Base-by-base conservation (phyloP, 2,113 vertebrate genomes). In the Symphodus melops region DNA sequence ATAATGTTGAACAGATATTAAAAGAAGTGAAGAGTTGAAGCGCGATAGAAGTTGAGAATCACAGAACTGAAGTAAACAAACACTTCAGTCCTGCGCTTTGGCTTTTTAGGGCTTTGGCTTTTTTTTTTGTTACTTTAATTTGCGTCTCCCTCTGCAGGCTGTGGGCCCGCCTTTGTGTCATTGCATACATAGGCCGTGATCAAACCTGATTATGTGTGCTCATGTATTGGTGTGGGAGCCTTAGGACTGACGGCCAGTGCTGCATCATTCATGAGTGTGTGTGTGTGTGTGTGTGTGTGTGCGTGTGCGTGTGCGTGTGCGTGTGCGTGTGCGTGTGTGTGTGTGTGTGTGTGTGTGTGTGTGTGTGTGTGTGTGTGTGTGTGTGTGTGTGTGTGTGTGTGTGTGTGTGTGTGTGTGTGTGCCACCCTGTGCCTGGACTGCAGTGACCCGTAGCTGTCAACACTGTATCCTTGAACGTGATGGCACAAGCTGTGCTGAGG, bases 221-320 rank as follows among this genome's bases (percentile, higher is more conserved):
- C 69, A 60, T 83, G 81, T 75, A 88, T 81, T 83, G 67, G 72
- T n/a, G 61, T 52, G 82, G 69, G 70, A 64, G 75, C 69, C 68
- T 82, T 66, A 60, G 69, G 75, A 79, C 69, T 56, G 70, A 80
- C 46, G 66, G 77, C 46, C 6, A 74, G 72, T 21, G 56, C 86
- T 92, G 80, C 85, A 93, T 91, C 86, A 92, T 92, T 92, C 55
- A 93, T 92, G 87, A 86, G 84, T 65, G 72, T 79, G 28, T 28
- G 28, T 28, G 28, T 28, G 28, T 28, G 28, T 28, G 28, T 28
- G 28, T 28, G 28, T n/a, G n/a, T 33, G 86, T 86, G 86, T n/a
- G n/a, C n/a, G n/a, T n/a, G n/a, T n/a, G n/a, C n/a, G n/a, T n/a
- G n/a, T n/a, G n/a, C n/a, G n/a, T n/a, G n/a, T n/a, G n/a, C n/a